A percentile compares a stretch with the other conserved stretches of the same genome.
Conservation (phyloP, 2,113 vertebrate genomes). For the Microtus oregoni region DNA sequence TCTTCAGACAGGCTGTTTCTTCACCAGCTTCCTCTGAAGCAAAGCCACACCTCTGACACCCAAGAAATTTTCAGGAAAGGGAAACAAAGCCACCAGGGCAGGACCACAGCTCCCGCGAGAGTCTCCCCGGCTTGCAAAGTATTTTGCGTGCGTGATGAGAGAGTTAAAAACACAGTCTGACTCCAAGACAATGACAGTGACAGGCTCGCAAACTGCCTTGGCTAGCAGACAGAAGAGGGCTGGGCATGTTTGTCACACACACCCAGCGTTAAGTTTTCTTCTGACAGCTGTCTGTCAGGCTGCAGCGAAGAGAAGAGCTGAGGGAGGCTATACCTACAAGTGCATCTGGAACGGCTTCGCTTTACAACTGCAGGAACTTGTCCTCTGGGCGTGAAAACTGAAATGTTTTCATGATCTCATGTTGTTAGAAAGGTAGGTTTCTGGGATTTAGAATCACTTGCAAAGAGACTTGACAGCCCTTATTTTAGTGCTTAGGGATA, state of each 20-base stretch:
- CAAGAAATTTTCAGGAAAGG: neutral
- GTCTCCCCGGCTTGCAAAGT: neutral
- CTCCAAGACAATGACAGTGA: slow-evolving; percentile 4
- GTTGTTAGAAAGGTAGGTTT: neutral
- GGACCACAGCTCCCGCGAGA: slow-evolving; percentile 41
- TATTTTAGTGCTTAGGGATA: neutral
- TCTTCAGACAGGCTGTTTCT: neutral
- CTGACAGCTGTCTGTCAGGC: slow-evolving; percentile 62
- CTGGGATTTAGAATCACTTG: neutral
- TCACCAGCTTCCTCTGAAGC: neutral
- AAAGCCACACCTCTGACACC: slow-evolving; percentile 18
- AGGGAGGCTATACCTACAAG: too few species aligned
- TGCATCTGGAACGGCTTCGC: neutral
- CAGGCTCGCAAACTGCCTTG: slow-evolving; percentile 30
- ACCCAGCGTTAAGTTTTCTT: neutral
- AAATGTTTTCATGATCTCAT: neutral
- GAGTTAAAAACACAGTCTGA: slow-evolving; percentile 25
- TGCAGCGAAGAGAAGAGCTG: neutral
- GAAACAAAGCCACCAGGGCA: neutral
- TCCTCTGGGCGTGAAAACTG: neutral
- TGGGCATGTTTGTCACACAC: slow-evolving; percentile 31
- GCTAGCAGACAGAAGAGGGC: slow-evolving; percentile 36
- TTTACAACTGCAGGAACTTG: accelerated
- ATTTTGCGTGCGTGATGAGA: neutral
- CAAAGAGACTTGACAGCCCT: neutral